Base-by-base conservation (phyloP, 2,888 invertebrate genomes). In the Aporophyla lueneburgensis region DNA sequence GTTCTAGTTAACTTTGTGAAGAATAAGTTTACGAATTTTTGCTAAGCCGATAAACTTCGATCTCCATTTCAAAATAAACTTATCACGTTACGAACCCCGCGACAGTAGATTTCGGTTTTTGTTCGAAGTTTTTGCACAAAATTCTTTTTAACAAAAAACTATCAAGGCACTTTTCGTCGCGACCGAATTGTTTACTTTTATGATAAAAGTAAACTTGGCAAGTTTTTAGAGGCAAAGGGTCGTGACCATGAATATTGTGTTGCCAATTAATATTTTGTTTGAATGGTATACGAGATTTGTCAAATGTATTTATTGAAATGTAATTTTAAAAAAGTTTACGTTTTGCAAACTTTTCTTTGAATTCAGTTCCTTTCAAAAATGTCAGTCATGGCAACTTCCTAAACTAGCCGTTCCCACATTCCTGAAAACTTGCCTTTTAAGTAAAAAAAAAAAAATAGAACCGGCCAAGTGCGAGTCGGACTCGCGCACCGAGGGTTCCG, bases 51-150 rank as follows among this genome's bases (percentile, higher is more conserved):
- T 92, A 93, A 89, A 89, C 88, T 87, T 84, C 78, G 87, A 90
- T 93, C 92, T 95, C 93, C 79, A 91, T 95, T 95, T 94, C 94
- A 93, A 95, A 95, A 95, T 94, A 96, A 96, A 96, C 95, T 95
- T 95, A 96, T 96, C 96, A 93, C 92, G 92, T 95, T 93, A 92
- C 92, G 88, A 90, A 89, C 89, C 90, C 75, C n/a, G 88, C 88
- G 85, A 78, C 87, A 91, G 92, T 89, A 92, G 93, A 93, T 93
- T 95, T 93, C 86, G 81, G 91, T 95, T 95, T 95, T 96, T 95
- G 93, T 93, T 84, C 62, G 74, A 72, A 86, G 90, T 95, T 96
- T 95, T 95, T 96, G 95, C 93, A 93, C 92, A 91, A 92, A 91
- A 93, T 93, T 93, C 92, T 92, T 87, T 89, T 84, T 80, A 82